Conservation (phyloP, 2,113 vertebrate genomes). For the Albula goreensis region DNA sequence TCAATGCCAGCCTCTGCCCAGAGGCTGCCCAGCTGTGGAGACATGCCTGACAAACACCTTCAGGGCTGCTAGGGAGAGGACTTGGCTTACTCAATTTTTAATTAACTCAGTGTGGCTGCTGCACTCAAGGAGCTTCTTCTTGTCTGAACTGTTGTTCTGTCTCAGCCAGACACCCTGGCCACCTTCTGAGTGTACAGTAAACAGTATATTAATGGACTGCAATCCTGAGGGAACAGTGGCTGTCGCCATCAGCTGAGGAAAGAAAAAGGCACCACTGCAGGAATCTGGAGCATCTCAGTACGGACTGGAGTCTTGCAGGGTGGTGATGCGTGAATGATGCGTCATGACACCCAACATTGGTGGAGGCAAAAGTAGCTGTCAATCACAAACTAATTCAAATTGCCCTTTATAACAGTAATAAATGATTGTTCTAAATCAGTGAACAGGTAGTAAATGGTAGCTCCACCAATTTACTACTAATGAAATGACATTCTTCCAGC, state of each 20-base stretch:
- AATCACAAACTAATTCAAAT: too few relatives aligned
- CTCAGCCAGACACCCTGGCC: not conserved
- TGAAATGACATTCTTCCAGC: too few relatives aligned
- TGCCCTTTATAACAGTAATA: too few relatives aligned
- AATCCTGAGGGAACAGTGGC: not conserved
- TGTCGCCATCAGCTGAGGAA: not conserved
- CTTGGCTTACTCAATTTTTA: not conserved
- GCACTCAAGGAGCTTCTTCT: not conserved
- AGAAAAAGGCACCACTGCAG: not conserved
- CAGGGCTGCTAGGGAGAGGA: not conserved
- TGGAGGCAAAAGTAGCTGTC: too few relatives aligned
- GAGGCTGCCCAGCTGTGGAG: constrained; percentile 30
- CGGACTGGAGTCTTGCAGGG: not conserved
- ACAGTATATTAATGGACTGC: not conserved
- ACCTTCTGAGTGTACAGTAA: not conserved
- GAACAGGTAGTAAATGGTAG: too few relatives aligned
- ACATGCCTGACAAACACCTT: not conserved
- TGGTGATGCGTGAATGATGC: not conserved
- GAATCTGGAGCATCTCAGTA: not conserved
- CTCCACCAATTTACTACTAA: too few relatives aligned
- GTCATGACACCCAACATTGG: too few relatives aligned
- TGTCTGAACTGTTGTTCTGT: not conserved
- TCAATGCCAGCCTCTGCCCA: constrained; percentile 1
- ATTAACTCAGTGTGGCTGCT: not conserved
- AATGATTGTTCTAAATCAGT: too few relatives aligned